phyloP scores from a whole-genome alignment of 2,113 vertebrate genomes.

The Hippocampus zosterae region DNA sequence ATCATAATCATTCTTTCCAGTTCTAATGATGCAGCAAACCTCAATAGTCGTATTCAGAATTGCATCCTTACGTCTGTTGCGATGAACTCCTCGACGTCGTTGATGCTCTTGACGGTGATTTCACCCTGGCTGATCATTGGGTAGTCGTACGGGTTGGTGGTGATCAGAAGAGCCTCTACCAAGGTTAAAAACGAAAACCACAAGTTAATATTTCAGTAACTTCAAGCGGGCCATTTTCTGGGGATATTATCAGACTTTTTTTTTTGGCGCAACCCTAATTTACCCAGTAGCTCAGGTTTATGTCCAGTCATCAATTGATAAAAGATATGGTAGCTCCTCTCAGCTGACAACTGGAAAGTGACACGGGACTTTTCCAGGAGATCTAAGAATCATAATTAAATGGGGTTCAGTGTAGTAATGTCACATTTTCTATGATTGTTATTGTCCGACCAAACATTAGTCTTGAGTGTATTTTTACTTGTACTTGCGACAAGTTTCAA shows the following conservation, averaged over 20 bases:
- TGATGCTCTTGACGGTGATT: slow-evolving; percentile 63
- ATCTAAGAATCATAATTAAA: slow-evolving; percentile 41
- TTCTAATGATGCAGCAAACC: neutral
- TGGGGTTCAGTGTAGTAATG: neutral
- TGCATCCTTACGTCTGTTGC: slow-evolving; percentile 59
- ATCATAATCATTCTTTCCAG: neutral
- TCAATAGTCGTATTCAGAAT: neutral
- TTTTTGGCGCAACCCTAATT: neutral
- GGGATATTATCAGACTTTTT: neutral
- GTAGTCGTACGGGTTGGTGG: slow-evolving; percentile 67
- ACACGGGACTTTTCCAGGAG: slow-evolving; percentile 68
- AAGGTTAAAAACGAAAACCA: slow-evolving; percentile 5
- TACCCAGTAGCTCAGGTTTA: slow-evolving; percentile 70
- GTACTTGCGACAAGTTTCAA: slow-evolving; percentile 10
- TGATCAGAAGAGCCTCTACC: slow-evolving; percentile 61
- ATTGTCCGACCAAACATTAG: neutral
- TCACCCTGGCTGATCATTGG: slow-evolving; percentile 67
- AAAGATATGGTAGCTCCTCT: slow-evolving; percentile 76
- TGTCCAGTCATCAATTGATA: slow-evolving; percentile 73
- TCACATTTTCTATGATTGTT: neutral
- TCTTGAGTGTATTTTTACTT: neutral
- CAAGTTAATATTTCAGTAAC: neutral
- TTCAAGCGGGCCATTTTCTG: neutral
- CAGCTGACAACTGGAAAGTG: slow-evolving; percentile 71
- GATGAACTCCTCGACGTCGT: slow-evolving; percentile 62